These are phyloP conservation scores for Sogatella furcifera DNA, from an alignment of 1,140 invertebrate genomes.

Conservation along the genomic window DNA sequence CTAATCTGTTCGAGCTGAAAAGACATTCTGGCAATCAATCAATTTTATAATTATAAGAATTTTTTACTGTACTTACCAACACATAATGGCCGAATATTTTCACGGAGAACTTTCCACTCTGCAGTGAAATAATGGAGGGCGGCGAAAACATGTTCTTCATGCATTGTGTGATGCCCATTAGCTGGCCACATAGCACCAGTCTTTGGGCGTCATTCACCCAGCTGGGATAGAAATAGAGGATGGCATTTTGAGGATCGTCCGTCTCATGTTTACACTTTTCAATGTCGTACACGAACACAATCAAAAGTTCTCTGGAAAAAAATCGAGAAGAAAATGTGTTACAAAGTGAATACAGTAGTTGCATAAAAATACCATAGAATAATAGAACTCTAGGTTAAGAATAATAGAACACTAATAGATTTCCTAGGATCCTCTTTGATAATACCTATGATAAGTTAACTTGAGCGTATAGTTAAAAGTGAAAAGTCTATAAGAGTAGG, in stretches of 20 bases:
- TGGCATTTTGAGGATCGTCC: constrained; percentile 73
- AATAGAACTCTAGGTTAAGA: too few species aligned
- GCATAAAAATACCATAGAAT: too few species aligned
- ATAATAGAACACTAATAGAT: too few species aligned
- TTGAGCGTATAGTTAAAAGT: too few species aligned
- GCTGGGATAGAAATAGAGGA: constrained; percentile 77
- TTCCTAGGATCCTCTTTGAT: too few species aligned
- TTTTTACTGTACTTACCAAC: constrained; percentile 44
- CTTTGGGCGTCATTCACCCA: constrained; percentile 75
- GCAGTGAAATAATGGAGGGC: constrained; percentile 58
- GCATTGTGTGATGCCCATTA: constrained; percentile 72
- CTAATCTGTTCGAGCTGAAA: too few species aligned
- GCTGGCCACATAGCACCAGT: constrained; percentile 64
- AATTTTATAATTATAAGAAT: too few species aligned
- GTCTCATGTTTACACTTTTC: constrained; percentile 60
- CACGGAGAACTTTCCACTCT: constrained; percentile 75
- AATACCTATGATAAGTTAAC: too few species aligned
- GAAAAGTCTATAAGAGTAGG: too few species aligned
- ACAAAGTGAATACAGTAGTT: too few species aligned
- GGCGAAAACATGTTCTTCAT: constrained; percentile 57
- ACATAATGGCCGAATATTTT: constrained; percentile 65
- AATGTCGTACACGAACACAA: constrained; percentile 80
- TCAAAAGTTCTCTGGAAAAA: constrained; percentile 66
- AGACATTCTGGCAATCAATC: too few species aligned
- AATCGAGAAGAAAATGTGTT: background rate